Evolutionary conservation across 2,888 invertebrate species (phyloP).

Genomic region (Melieria picta): DNA sequence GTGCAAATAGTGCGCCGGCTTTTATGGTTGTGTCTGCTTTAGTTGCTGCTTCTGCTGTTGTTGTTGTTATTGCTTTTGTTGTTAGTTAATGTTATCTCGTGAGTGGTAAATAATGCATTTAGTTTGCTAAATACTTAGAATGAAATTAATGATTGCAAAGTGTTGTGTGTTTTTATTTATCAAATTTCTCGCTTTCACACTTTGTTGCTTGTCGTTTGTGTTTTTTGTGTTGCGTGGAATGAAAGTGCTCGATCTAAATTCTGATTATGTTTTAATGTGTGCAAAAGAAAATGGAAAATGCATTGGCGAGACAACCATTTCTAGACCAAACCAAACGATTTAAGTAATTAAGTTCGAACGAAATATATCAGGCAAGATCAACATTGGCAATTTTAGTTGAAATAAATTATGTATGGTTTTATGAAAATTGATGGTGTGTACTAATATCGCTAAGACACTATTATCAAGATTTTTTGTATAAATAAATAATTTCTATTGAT

Average conservation of each 20-base stretch:
- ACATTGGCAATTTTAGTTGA: no score
- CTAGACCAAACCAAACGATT: no score
- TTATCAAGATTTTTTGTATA: no score
- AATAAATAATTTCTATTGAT: no score
- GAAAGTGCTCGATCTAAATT: background rate
- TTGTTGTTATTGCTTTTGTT: conserved; percentile 15
- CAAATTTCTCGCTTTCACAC: background rate
- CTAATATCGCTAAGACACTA: no score
- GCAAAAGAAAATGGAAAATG: conserved; percentile 7
- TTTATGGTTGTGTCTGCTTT: conserved; percentile 12
- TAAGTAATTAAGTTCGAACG: no score
- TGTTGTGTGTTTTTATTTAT: background rate
- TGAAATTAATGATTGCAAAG: conserved; percentile 42
- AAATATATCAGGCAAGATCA: no score
- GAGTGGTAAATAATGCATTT: conserved; percentile 41
- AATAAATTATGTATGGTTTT: no score
- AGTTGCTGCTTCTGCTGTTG: conserved; percentile 5
- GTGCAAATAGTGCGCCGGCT: background rate
- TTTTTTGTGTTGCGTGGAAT: background rate
- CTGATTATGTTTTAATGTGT: background rate
- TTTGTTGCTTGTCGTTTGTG: background rate
- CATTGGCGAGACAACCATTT: conserved; percentile 5
- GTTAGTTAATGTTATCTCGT: conserved; percentile 32
- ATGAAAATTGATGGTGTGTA: no score
- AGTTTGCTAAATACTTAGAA: conserved; percentile 42